These are phyloP conservation scores for Delichon dasypus DNA, from an alignment of 2,797 vertebrate genomes.

Conservation along the genomic window DNA sequence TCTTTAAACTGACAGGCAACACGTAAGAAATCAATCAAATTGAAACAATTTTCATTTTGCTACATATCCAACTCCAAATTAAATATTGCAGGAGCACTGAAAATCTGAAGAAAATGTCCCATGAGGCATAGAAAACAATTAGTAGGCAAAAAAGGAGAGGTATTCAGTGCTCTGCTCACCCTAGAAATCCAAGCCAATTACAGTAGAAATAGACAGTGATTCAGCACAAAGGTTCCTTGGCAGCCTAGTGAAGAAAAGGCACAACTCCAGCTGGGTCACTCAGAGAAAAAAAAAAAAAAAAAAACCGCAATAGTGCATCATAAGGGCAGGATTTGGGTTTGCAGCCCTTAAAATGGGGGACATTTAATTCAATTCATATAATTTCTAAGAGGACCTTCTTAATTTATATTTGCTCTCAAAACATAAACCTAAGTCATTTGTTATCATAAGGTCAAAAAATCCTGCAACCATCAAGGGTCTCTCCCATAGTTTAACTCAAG, in stretches of 20 bases:
- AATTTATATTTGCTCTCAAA: not conserved
- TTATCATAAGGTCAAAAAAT: not conserved
- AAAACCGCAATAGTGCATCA: conserved; percentile 45
- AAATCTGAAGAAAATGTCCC: conserved; percentile 35
- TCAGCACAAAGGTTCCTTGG: conserved; percentile 67
- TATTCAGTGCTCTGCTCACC: conserved; percentile 48
- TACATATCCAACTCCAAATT: conserved; percentile 11
- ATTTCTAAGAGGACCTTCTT: not conserved
- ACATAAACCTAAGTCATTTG: not conserved
- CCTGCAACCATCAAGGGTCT: not conserved
- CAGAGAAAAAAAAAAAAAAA: conserved; percentile 48
- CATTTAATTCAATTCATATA: not conserved
- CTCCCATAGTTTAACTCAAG: not conserved
- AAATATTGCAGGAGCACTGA: not conserved
- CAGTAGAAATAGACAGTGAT: conserved; percentile 62
- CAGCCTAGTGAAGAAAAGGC: conserved; percentile 58
- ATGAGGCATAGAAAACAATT: conserved; percentile 51
- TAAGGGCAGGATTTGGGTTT: conserved; percentile 40
- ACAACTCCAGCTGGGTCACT: conserved; percentile 64
- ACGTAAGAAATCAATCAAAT: not conserved
- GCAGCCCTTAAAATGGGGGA: not conserved
- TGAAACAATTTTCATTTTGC: not conserved
- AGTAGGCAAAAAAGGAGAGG: conserved; percentile 30
- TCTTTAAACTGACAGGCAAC: not conserved
- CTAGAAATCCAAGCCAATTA: conserved; percentile 61